Base-by-base conservation (phyloP, 2,888 invertebrate genomes). In the Eudemis profundana region DNA sequence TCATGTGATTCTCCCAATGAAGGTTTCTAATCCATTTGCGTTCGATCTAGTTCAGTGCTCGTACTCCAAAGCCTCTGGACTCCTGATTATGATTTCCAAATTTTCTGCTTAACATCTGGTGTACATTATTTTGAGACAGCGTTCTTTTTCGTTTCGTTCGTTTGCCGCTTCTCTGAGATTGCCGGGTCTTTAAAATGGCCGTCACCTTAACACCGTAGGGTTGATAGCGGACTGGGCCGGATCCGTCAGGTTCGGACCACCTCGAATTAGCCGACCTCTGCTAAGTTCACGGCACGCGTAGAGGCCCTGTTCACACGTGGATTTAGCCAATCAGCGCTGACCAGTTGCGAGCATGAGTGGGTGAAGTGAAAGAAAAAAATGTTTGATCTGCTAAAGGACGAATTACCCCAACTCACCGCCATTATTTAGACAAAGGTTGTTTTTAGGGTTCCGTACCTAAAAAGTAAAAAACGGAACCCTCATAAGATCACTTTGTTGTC, bases 251-350 rank as follows among this genome's bases (percentile, higher is more conserved):
- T 33, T 56, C 56, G n/a, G 19, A 44, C 27, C 17, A 42, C 27
- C 27, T 19, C 38, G 10, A 19, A 38, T 53, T 14, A 53, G 1
- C 19, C 23, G 54, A 42, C 42, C 42, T 42, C 42, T 42, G 4
- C 23, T 27, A 53, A 56, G 17, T 42, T 56, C 54, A 56, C 27
- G 42, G 17, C 42, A 23, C 42, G 29, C 42, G 33, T 33, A 2
- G 8, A 1, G 42, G 54, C 42, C 8, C 27, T n/a, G 10, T 12
- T 17, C 14, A 1, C 33, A 29, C 15, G 29, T 33, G 33, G 33
- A 33, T 33, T 10, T 33, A 10, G 33, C 33, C 50, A 33, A 14
- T 23, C 14, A n/a, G 21, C 42, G 8, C 47, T n/a, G 19, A n/a
- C 33, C 33, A 1, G 33, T 4, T 33, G 33, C n/a, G 33, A 1